These are phyloP conservation scores for Coremacera marginata DNA, from an alignment of 2,888 invertebrate species.

Conservation along the genomic window DNA sequence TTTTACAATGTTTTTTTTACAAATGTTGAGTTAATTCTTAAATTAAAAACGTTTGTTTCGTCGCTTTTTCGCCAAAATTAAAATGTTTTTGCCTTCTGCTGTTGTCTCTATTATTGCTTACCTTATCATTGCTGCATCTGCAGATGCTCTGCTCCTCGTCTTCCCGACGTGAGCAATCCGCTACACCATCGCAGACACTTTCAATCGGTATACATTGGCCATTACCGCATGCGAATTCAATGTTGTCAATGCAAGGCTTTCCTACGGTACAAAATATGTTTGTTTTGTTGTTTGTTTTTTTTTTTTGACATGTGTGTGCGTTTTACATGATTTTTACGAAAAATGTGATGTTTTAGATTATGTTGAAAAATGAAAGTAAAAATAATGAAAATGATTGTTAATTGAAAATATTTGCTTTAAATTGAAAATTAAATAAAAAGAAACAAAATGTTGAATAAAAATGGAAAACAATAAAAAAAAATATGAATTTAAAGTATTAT, in stretches of 20 bases:
- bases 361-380: conserved; percentile 3
- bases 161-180: conserved; percentile 81
- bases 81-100: not conserved
- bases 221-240: conserved; percentile 74
- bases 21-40: too few relatives aligned
- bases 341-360: not conserved
- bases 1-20: too few relatives aligned
- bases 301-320: conserved; percentile 46
- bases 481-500: too few relatives aligned
- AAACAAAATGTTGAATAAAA: not conserved
- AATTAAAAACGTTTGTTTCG: not conserved
- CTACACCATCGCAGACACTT: conserved; percentile 85
- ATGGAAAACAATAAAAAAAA: not conserved
- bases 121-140: conserved; percentile 65
- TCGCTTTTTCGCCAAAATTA: not conserved
- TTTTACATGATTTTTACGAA: conserved; percentile 16
- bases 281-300: conserved; percentile 26
- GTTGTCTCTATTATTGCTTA: conserved; percentile 54
- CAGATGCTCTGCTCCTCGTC: conserved; percentile 75
- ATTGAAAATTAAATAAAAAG: not conserved
- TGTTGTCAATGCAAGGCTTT: conserved; percentile 60
- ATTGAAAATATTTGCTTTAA: not conserved
- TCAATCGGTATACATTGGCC: conserved; percentile 79
- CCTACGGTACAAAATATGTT: conserved; percentile 30
- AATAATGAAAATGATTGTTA: not conserved